phyloP scores from a whole-genome alignment of 2,888 invertebrate species.

The Rhamnusium bicolor region DNA sequence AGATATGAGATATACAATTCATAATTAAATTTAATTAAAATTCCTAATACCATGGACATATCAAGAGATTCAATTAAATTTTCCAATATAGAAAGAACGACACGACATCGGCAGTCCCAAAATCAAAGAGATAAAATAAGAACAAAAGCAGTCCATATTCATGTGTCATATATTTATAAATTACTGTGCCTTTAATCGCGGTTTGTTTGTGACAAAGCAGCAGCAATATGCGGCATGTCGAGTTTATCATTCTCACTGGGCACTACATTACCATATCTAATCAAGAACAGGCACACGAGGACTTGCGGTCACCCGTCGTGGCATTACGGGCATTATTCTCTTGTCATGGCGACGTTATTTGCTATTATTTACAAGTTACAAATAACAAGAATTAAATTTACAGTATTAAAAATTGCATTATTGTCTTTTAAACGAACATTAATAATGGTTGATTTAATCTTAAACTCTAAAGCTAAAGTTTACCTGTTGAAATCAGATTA shows the following conservation, averaged over 20 bases:
- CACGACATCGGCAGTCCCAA: background rate
- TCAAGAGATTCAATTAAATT: slow-evolving; percentile 24
- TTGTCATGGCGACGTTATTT: background rate
- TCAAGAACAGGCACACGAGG: slow-evolving; percentile 40
- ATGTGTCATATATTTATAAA: slow-evolving; percentile 46
- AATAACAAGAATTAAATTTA: slow-evolving; percentile 3
- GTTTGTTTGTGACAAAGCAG: slow-evolving; percentile 45
- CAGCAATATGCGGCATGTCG: slow-evolving; percentile 45
- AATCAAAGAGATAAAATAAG: slow-evolving; percentile 18
- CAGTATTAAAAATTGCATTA: slow-evolving; percentile 6
- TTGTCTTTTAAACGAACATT: too few relatives aligned
- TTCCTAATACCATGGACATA: slow-evolving; percentile 14
- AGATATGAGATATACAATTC: background rate
- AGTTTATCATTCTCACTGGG: slow-evolving; percentile 40
- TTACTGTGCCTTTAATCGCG: slow-evolving; percentile 46
- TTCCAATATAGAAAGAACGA: slow-evolving; percentile 9
- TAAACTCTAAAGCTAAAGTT: too few relatives aligned
- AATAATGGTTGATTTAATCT: too few relatives aligned
- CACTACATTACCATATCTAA: slow-evolving; percentile 51
- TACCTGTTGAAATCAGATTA: too few relatives aligned
- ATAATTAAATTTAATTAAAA: slow-evolving; percentile 24
- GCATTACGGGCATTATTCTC: background rate
- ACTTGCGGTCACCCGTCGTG: slow-evolving; percentile 13
- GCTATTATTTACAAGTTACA: slow-evolving; percentile 14
- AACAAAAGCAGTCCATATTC: slow-evolving; percentile 41